Conservation (phyloP, 1,140 invertebrate genomes). For the Calliphora vicina region DNA sequence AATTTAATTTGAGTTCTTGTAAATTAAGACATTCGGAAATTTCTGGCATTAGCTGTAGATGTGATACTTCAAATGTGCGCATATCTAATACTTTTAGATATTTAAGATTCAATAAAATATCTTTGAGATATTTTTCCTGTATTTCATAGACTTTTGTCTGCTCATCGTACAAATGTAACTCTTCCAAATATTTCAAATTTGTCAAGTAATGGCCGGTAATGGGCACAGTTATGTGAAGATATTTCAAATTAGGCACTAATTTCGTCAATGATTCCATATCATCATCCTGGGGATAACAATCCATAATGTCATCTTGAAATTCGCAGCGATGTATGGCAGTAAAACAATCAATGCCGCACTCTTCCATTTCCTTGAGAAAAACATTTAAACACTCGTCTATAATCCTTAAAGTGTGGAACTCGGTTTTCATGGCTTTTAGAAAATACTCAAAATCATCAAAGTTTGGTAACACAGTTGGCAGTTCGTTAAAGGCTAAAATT, state of each 20-base stretch:
- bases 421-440: constrained; percentile 44
- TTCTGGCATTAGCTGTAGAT: constrained; percentile 48
- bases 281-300: constrained; percentile 45
- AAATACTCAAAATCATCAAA: constrained; percentile 52
- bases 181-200: constrained; percentile 49
- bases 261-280: constrained; percentile 49
- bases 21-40: constrained; percentile 48
- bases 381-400: constrained; percentile 48
- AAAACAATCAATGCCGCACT: neutral
- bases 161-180: constrained; percentile 54
- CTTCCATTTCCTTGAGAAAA: constrained; percentile 47
- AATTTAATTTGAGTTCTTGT: constrained; percentile 49
- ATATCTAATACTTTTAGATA: constrained; percentile 52
- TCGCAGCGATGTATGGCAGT: neutral
- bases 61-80: constrained; percentile 50
- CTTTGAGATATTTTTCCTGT: constrained; percentile 51
- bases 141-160: constrained; percentile 54
- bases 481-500: constrained; percentile 49
- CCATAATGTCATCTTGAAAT: constrained; percentile 32
- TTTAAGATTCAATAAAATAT: constrained; percentile 46
- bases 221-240: constrained; percentile 50
- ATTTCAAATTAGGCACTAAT: constrained; percentile 49
- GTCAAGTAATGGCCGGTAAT: constrained; percentile 50
- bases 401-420: constrained; percentile 44
- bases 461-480: constrained; percentile 49